Evolutionary conservation across 2,797 vertebrate genomes (phyloP), one percentile per base, ranked within the genome.

Genomic region (Rhadinocentrus ornatus): DNA sequence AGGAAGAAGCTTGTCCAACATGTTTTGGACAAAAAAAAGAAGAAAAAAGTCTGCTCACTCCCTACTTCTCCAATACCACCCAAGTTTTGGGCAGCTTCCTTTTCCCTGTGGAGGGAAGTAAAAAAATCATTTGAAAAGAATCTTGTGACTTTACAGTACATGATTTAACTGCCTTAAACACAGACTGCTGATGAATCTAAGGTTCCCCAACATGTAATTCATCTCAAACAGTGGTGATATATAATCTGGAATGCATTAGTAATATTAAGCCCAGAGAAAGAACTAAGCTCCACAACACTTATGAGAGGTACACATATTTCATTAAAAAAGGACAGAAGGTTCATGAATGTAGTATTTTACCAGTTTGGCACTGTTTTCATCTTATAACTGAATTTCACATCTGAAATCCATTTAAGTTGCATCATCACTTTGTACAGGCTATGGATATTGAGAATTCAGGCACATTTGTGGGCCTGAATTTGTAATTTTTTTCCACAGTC

Each of bases 1-100:
- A 85, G 88, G 91, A 94, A 94, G 91, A 87, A 86, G 90, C 93
- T 94, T 93, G 92, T 93, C 93, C 92, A 90, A 94, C 93, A 93
- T 94, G 92, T 94, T 95, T 93, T 2, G n/a, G 35, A 62, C 37
- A 59, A 20, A 56, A 66, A 83, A 83, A 79, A 58, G 18, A 20
- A 20, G 18, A 46, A 46, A 87, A 82, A 82, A n/a, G 56, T 69
- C 64, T 78, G 64, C 74, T 83, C 81, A 67, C 75, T 85, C 75
- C 71, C 85, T 86, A 58, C 84, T 75, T 80, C 69, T 83, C 82
- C 84, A 84, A 88, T 94, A 94, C 94, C 94, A 94, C 94, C 94
- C 94, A 95, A 88, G 92, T 84, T 88, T 79, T 75, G 77, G 75
- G 75, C 73, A 78, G 73, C 68, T 84, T 91, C 85, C 83, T 86